Evolutionary conservation across 1,140 invertebrate genomes (phyloP), one percentile per base, ranked within the genome.

Genomic region (Drosophila pseudoananassae): DNA sequence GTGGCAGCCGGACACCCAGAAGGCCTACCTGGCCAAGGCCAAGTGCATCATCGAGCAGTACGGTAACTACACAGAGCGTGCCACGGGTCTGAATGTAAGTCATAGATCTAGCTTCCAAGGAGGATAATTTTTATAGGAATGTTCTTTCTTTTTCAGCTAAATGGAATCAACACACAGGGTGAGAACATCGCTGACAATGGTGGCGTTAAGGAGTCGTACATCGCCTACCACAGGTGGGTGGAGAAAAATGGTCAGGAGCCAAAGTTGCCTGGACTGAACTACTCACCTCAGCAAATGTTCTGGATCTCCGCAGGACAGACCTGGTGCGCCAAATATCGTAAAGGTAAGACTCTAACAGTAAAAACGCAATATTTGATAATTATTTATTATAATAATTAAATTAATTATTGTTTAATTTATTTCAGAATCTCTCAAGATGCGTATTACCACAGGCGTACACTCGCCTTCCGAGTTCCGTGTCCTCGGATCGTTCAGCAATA

Each of bases 141-240:
- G 38, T 20, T 47, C 6, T 20, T 9, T n/a, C n/a, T 6, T 54
- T 89, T 92, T 92, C 78, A 97, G 96, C 75, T 97, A 25, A 98
- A 98, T 76, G 96, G 96, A 38, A 95, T 97, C 27, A 97, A 97
- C 69, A 97, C 97, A 1, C 96, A 98, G 92, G 96, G 95, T n/a
- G 97, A 98, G 87, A 98, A 98, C 89, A 97, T 98, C 47, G 97
- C 97, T 0, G 97, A 98, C 90, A 98, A 98, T 90, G 97, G 96
- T 15, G 97, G 97, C 1, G 94, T 98, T 20, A 97, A 97, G 87
- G 95, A 97, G 74, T 96, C 97, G 0, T 98, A 98, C 90, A 93
- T 94, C 25, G 96, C 97, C 0, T 97, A 97, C 91, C 93, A 94
- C 36, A 93, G 94, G 6, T 97, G 96, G 95, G 93, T 93, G 0